Evolutionary conservation across 2,113 vertebrate genomes (phyloP).

Genomic region (Dicerorhinus sumatrensis): DNA sequence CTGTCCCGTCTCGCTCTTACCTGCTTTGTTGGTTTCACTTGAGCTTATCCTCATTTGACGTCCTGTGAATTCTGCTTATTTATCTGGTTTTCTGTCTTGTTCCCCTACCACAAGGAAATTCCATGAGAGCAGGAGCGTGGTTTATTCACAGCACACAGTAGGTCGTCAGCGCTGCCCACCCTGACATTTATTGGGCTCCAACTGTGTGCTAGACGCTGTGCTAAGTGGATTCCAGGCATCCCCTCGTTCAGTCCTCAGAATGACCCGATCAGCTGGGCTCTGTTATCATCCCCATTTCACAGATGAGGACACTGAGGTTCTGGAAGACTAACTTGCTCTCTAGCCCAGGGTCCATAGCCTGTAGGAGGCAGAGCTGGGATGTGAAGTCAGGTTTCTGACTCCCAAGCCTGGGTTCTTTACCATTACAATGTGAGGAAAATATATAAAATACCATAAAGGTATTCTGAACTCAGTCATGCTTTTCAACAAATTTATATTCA

Average conservation of each 20-base stretch:
- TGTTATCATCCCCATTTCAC: not conserved
- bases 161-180: fast-evolving
- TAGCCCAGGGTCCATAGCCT: not conserved
- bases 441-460: not conserved
- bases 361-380: not conserved
- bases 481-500: not conserved
- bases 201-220: not conserved
- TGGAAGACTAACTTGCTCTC: not conserved
- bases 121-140: not conserved
- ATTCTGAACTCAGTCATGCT: not conserved
- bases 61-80: not conserved
- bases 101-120: not conserved
- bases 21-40: not conserved
- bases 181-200: not conserved
- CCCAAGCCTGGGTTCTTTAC: not conserved
- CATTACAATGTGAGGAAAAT: not conserved
- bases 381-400: not conserved
- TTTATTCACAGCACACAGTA: not conserved
- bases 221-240: fast-evolving
- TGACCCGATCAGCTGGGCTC: not conserved
- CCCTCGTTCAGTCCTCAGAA: fast-evolving
- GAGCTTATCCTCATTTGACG: not conserved
- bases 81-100: not conserved
- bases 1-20: fast-evolving
- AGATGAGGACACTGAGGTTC: not conserved